Evolutionary conservation across 2,797 vertebrate genomes (phyloP), one percentile per base, ranked within the genome.

Genomic region (Lophius americanus): DNA sequence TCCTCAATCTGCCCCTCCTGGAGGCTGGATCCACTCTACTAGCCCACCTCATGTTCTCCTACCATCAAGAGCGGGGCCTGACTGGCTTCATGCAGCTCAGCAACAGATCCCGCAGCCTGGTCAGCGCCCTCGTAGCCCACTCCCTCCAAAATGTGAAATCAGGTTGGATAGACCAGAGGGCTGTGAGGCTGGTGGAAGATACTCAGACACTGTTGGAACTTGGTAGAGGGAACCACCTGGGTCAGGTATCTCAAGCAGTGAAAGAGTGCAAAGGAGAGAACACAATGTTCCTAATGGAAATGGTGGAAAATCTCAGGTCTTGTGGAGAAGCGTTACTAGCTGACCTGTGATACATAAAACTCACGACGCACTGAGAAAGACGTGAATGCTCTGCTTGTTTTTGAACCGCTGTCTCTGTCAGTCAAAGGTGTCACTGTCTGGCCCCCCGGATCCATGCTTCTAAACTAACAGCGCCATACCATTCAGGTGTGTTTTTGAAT

Each of bases 141-240:
- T 83, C 85, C 46, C 67, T 62, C 39, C 86, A 76, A 52, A 80
- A 76, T 48, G 73, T 93, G 71, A 91, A 84, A 7, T 46, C 32
- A 48, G 84, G 80, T 80, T 95, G 93, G 92, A 79, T 58, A 11
- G 88, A 95, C 81, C 94, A 92, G 88, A 79, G 92, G 39, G 84
- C 94, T 23, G 85, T 92, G 70, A 90, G 61, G 8, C 94, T 95
- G 84, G 87, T 88, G 52, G 91, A 88, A 83, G 96, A 97, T 71
- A 63, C 92, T 42, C 91, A 94, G 82, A 94, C 93, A 2, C 79
- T 96, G 86, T 67, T 95, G 77, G 94, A 92, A 66, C 90, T 98
- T 13, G 82, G 94, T 6, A 77, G 64, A 60, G 90, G 85, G 48
- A 75, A 68, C 58, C 85, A 94, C 87, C 78, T 92, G 79, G 88